Percentiles rank a stretch among this genome's conserved stretches.
Conservation (phyloP, 2,797 vertebrate species). For the Cyprinella venusta region DNA sequence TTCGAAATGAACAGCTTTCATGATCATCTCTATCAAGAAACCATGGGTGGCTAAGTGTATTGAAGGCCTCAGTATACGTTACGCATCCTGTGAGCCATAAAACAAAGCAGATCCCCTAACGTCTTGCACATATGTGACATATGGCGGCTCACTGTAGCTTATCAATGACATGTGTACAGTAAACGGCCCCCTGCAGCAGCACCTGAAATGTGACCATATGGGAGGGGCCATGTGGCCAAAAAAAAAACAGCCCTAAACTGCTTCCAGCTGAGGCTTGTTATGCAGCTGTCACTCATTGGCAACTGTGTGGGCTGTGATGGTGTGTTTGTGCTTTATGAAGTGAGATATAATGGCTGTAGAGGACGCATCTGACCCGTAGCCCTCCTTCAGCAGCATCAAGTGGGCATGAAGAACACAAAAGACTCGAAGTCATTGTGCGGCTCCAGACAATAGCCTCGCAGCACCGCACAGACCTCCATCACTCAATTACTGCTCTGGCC, state of each 20-base stretch:
- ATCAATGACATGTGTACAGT: constrained; percentile 53
- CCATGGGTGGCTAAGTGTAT: constrained; percentile 22
- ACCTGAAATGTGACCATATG: constrained; percentile 57
- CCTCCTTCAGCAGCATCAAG: constrained; percentile 45
- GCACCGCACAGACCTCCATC: constrained; percentile 39
- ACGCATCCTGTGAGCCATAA: constrained; percentile 15
- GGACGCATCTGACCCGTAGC: constrained; percentile 53
- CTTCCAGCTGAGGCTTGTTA: constrained; percentile 56
- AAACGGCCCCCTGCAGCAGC: constrained; percentile 43
- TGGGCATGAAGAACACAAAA: constrained; percentile 55
- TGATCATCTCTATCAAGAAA: constrained; percentile 20
- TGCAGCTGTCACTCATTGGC: constrained; percentile 62
- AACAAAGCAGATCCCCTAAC: constrained; percentile 9
- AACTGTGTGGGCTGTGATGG: constrained; percentile 56
- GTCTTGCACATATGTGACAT: constrained; percentile 34
- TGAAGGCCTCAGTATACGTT: constrained; percentile 4
- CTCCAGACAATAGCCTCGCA: constrained; percentile 61
- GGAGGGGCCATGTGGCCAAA: constrained; percentile 58
- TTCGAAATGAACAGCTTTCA: constrained; percentile 1
- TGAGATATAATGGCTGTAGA: constrained; percentile 61
- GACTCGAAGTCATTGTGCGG: constrained; percentile 49
- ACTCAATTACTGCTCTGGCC: constrained; percentile 52
- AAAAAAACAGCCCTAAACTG: constrained; percentile 61
- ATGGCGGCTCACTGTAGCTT: constrained; percentile 34
- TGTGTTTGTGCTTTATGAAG: constrained; percentile 64